Evolutionary conservation across 2,888 invertebrate species (phyloP).

Genomic region (Morpho helenor): DNA sequence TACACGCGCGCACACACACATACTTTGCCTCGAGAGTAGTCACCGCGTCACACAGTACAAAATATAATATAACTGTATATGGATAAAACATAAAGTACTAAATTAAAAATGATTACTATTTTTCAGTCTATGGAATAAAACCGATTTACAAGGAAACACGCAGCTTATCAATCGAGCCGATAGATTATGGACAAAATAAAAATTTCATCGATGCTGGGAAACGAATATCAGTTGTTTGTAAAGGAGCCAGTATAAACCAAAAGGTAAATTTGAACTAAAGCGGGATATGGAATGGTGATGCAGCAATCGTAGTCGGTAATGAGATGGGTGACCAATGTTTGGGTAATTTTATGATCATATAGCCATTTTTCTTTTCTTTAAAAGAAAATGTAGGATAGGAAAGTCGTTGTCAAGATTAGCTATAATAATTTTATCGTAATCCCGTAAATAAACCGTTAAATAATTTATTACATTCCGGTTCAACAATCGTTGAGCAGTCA

Average conservation of each 20-base stretch:
- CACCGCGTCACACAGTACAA: no score
- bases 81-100: no score
- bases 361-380: neutral
- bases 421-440: no score
- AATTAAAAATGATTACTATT: neutral
- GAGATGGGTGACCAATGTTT: neutral
- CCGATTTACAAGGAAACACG: slow-evolving; percentile 16
- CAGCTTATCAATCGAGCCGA: slow-evolving; percentile 40
- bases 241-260: slow-evolving; percentile 45
- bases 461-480: no score
- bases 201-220: slow-evolving; percentile 41
- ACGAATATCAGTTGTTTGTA: slow-evolving; percentile 48
- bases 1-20: no score
- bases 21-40: no score
- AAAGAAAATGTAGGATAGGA: no score
- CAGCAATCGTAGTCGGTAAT: neutral
- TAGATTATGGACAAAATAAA: slow-evolving; percentile 39
- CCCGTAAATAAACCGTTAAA: no score
- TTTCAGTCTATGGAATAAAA: slow-evolving; percentile 44
- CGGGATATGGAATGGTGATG: neutral
- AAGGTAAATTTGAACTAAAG: slow-evolving; percentile 37
- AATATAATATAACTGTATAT: no score
- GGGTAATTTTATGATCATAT: neutral
- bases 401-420: no score
- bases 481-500: no score